Evolutionary conservation across 2,113 vertebrate species (phyloP), one percentile per base, ranked within the genome.

Genomic region (Hipposideros armiger): DNA sequence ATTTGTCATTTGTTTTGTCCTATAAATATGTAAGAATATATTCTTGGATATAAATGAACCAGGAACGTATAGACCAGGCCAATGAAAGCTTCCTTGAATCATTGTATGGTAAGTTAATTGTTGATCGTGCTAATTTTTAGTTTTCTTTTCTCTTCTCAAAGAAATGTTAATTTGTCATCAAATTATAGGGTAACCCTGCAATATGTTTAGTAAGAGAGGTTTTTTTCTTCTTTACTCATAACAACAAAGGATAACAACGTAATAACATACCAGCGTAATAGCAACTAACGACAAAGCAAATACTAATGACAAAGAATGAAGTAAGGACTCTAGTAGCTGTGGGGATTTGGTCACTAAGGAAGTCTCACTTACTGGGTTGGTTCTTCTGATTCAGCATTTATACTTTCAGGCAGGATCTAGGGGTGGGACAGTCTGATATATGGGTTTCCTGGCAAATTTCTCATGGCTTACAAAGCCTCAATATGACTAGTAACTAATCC

Each of bases 91-190:
- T 32, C 42, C 78, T 36, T 62, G 50, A 86, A 45, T 82, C 40
- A 42, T 16, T 50, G 36, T 20, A 8, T 69, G 40, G 36, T 13
- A 77, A 66, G 40, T 54, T 45, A 40, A 60, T 74, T 54, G 50
- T 62, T 32, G 4, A 78, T 74, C 10, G 47, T 80, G 56, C 22
- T 67, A 20, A 62, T 22, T 72, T 85, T 88, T 74, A 69, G 40
- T 87, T 92, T 95, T 32, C 1, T 94, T 82, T 72, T 54, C 64
- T 87, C 58, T 72, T 54, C 64, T 87, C 58, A 47, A 87, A 90
- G 69, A 73, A 69, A 16, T 47, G n/a, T 66, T 82, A 17, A 42
- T 58, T 86, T 69, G 30, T 80, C 74, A 62, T 76, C 64, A 64
- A 40, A 81, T 73, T 42, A 70, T 69, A 87, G 36, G 56, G 26